Conservation (phyloP, 1,140 invertebrate genomes). For the Bombyx mandarina region DNA sequence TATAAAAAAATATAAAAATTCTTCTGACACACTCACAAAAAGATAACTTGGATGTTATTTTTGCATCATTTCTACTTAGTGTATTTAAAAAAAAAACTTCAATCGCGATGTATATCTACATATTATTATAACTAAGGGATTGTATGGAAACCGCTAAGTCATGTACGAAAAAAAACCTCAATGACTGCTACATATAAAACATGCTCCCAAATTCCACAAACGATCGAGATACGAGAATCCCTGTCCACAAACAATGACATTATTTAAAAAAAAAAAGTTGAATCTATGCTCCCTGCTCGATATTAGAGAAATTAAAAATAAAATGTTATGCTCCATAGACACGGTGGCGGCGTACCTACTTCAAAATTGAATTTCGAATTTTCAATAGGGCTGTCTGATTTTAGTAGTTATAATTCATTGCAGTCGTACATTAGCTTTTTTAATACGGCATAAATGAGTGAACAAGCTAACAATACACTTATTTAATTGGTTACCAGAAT, state of each 20-base stretch:
- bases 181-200: conserved; percentile 23
- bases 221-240: conserved; percentile 44
- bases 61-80: too few relatives aligned
- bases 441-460: too few relatives aligned
- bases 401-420: background rate
- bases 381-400: conserved; percentile 31
- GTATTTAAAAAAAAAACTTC: too few relatives aligned
- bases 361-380: conserved; percentile 47
- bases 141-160: conserved; percentile 35
- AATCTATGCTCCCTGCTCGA: conserved; percentile 33
- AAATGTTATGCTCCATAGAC: conserved; percentile 38
- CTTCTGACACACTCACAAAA: too few relatives aligned
- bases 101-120: too few relatives aligned
- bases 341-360: conserved; percentile 38
- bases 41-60: too few relatives aligned
- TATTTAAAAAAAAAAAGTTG: conserved; percentile 51
- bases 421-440: too few relatives aligned
- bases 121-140: conserved; percentile 9
- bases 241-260: conserved; percentile 63
- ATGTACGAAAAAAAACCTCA: conserved; percentile 33
- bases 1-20: too few relatives aligned
- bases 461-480: too few relatives aligned
- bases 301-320: conserved; percentile 43
- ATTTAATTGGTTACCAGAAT: too few relatives aligned
- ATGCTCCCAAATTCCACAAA: conserved; percentile 41